Percentiles rank a stretch among this genome's conserved stretches.
Evolutionary conservation across 2,888 invertebrate species (phyloP).

Genomic region (Alentia gelatinosa): DNA sequence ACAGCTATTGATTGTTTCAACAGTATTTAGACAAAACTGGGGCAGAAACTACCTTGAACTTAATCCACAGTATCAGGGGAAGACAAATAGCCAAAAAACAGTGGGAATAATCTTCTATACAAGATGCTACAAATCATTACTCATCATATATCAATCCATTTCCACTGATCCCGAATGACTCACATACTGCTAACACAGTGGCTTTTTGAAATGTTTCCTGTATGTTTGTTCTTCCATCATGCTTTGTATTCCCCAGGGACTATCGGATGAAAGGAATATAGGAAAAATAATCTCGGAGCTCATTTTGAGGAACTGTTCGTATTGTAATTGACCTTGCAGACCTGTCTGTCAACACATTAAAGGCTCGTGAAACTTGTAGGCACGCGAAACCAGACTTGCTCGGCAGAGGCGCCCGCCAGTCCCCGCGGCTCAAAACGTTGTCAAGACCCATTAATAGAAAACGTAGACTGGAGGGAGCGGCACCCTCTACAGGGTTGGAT

Average conservation of each 20-base stretch:
- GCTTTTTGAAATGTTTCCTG: background rate
- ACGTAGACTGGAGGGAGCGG: background rate
- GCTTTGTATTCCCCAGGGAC: background rate
- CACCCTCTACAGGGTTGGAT: background rate
- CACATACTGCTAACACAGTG: background rate
- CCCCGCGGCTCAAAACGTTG: constrained; percentile 27
- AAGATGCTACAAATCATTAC: no score
- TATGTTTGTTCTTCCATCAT: background rate
- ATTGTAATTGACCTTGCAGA: background rate
- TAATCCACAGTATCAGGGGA: no score
- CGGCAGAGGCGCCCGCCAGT: background rate
- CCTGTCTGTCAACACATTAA: background rate
- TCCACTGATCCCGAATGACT: background rate
- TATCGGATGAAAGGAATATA: background rate
- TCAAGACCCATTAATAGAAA: constrained; percentile 42
- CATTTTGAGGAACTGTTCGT: background rate
- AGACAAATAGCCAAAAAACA: no score
- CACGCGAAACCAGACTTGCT: background rate
- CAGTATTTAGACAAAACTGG: no score
- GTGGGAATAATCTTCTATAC: no score
- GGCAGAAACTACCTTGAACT: no score
- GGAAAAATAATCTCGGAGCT: background rate
- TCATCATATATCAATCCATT: background rate
- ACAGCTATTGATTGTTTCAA: no score
- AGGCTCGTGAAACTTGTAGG: background rate